Evolutionary conservation across 1,140 invertebrate species (phyloP).

Genomic region (Procambarus clarkii): DNA sequence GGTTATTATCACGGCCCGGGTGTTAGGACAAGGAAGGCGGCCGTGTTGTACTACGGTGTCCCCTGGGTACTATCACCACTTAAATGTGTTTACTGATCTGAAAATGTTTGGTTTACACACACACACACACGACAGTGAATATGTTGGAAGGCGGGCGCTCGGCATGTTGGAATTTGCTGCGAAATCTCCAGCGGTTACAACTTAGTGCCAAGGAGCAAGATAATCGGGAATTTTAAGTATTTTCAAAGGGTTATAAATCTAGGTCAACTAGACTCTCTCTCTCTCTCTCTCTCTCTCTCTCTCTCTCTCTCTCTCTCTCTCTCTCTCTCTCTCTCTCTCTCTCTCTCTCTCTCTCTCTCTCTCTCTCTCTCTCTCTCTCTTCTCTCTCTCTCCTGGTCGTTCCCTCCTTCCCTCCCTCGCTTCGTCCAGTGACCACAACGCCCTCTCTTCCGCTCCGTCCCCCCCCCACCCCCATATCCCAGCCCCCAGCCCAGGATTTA

Average conservation of each 20-base stretch:
- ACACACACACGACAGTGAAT: background rate
- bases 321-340: no score
- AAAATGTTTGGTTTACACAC: background rate
- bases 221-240: conserved; percentile 2
- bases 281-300: no score
- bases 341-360: no score
- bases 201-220: conserved; percentile 38
- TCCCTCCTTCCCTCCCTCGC: background rate
- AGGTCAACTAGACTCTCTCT: no score
- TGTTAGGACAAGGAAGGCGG: no score
- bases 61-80: background rate
- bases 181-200: conserved; percentile 45
- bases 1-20: background rate
- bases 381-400: no score
- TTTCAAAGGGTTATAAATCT: background rate
- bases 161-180: conserved; percentile 11
- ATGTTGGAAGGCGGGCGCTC: background rate
- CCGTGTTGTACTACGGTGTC: no score
- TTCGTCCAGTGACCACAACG: background rate
- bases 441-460: background rate
- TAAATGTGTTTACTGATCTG: background rate
- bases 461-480: no score
- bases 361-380: background rate
- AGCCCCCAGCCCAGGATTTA: conserved; percentile 60
- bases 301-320: background rate